phyloP scores from a whole-genome alignment of 2,888 invertebrate genomes.

The Cryptophagus acutangulus region DNA sequence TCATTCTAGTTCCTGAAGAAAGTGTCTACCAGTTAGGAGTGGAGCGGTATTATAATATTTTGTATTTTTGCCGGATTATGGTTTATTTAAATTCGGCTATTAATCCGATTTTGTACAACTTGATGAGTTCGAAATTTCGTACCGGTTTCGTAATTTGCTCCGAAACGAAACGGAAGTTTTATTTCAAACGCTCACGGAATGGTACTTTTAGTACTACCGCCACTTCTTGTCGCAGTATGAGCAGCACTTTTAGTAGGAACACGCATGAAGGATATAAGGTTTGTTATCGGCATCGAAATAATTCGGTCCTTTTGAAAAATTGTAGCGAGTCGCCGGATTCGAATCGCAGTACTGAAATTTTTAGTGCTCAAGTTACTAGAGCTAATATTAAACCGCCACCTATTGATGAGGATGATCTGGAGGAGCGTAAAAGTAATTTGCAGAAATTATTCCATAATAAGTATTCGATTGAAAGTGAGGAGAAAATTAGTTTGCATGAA shows the following conservation, averaged over 20 bases:
- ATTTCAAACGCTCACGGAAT: conserved; percentile 47
- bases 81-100: conserved; percentile 84
- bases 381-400: too few species aligned
- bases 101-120: conserved; percentile 87
- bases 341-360: conserved; percentile 51
- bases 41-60: conserved; percentile 74
- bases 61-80: conserved; percentile 83
- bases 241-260: conserved; percentile 39
- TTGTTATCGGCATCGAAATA: conserved; percentile 39
- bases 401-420: conserved; percentile 15
- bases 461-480: conserved; percentile 17
- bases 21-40: conserved; percentile 63
- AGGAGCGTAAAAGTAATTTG: conserved; percentile 3
- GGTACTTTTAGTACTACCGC: conserved; percentile 58
- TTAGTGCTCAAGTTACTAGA: too few species aligned
- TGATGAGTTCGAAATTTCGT: conserved; percentile 88
- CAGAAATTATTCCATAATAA: conserved; percentile 3
- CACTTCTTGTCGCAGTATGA: conserved; percentile 47
- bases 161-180: conserved; percentile 51
- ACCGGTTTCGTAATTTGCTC: conserved; percentile 70
- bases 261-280: conserved; percentile 41
- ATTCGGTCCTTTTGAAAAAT: conserved; percentile 39
- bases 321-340: conserved; percentile 50
- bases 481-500: conserved; percentile 28
- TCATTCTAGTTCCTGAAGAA: conserved; percentile 70